A percentile compares a stretch with the other conserved stretches of the same genome.
phyloP scores from a whole-genome alignment of 2,888 invertebrate genomes.

The Pseudococcus jackbeardsleyi region DNA sequence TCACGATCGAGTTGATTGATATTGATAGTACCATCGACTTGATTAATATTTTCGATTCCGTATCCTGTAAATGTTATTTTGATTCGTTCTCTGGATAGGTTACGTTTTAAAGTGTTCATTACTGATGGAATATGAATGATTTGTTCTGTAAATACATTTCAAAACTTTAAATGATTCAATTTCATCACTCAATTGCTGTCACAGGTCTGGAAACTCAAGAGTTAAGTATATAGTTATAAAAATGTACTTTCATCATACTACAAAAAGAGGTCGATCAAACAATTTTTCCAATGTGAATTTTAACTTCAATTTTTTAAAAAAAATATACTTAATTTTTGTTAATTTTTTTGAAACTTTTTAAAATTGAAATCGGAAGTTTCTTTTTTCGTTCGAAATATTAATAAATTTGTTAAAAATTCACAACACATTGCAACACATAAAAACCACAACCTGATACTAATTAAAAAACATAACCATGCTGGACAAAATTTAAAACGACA shows the following conservation, averaged over 20 bases:
- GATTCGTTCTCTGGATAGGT: slow-evolving; percentile 71
- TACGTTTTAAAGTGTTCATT: slow-evolving; percentile 67
- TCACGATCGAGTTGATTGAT: slow-evolving; percentile 11
- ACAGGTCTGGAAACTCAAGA: no score
- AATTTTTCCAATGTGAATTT: no score
- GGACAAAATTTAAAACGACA: not conserved
- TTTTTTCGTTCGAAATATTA: not conserved
- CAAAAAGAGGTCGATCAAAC: no score
- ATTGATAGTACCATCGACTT: not conserved
- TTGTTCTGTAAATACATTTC: slow-evolving; percentile 52
- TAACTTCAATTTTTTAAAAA: no score
- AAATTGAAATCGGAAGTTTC: no score
- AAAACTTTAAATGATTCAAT: not conserved
- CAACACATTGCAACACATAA: not conserved
- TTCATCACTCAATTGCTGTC: no score
- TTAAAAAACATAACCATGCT: not conserved
- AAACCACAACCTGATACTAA: not conserved
- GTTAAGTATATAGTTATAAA: no score
- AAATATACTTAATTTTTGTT: no score
- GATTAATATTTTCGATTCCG: not conserved
- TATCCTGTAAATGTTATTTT: slow-evolving; percentile 58
- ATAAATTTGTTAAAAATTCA: not conserved
- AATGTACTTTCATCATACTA: no score
- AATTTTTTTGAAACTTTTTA: no score
- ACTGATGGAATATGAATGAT: slow-evolving; percentile 48